Conservation (phyloP, 2,888 invertebrate species). For the Euplagia quadripunctaria region DNA sequence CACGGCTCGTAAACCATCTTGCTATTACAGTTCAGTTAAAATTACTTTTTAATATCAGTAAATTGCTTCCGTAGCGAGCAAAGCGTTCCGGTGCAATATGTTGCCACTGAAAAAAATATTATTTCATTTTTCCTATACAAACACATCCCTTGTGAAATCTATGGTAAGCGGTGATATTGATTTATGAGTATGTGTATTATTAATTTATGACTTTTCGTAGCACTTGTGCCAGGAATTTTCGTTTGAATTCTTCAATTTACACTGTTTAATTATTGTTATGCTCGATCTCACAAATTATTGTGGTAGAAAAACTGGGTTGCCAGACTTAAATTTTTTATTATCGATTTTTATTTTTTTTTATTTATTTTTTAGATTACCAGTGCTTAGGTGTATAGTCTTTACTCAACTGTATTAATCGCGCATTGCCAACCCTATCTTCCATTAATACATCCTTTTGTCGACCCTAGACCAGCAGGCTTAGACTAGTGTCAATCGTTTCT, state of each 20-base stretch:
- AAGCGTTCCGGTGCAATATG: constrained; percentile 17
- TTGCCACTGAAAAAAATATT: constrained; percentile 36
- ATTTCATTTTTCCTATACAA: constrained; percentile 12
- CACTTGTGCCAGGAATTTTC: background rate
- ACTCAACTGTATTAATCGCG: too few relatives aligned
- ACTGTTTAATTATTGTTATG: background rate
- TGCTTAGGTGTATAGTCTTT: too few relatives aligned
- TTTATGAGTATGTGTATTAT: constrained; percentile 1
- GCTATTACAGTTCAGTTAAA: constrained; percentile 34
- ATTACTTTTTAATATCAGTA: constrained; percentile 56
- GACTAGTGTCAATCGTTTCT: too few relatives aligned
- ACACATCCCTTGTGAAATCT: constrained; percentile 22
- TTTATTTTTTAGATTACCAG: too few relatives aligned
- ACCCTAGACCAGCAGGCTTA: too few relatives aligned
- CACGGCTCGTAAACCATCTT: constrained; percentile 30
- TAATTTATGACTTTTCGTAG: constrained; percentile 2
- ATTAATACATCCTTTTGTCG: background rate
- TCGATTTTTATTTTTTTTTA: too few relatives aligned
- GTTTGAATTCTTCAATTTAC: background rate
- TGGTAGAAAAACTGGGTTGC: too few relatives aligned
- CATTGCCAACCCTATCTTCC: too few relatives aligned
- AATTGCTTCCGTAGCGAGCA: constrained; percentile 39
- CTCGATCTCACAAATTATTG: too few relatives aligned
- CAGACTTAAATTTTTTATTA: too few relatives aligned
- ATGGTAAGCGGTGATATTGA: constrained; percentile 10